These are phyloP conservation scores for Parauchenoglanis ngamensis DNA, from an alignment of 2,797 vertebrate species.

Conservation along the genomic window DNA sequence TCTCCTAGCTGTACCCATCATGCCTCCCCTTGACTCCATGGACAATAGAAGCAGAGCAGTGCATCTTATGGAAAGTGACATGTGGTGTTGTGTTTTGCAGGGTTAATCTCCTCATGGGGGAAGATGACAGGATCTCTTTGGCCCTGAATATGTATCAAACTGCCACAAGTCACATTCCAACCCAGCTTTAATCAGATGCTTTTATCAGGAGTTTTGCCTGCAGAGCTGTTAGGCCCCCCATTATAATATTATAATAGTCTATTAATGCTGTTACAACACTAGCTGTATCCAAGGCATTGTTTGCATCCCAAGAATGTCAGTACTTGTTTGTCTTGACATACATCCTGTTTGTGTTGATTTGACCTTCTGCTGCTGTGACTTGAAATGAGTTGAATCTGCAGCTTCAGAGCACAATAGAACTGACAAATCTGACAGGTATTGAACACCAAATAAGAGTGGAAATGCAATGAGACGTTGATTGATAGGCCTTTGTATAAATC, in stretches of 20 bases:
- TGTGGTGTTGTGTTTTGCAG: conserved; percentile 20
- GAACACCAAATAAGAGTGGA: conserved; percentile 27
- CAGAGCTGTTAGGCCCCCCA: conserved; percentile 11
- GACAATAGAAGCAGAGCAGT: conserved; percentile 38
- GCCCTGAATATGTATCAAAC: conserved; percentile 28
- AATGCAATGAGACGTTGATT: conserved; percentile 38
- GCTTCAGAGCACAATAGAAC: conserved; percentile 18
- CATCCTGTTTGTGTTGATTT: conserved; percentile 36
- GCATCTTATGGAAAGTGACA: conserved; percentile 36
- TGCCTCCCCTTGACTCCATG: background rate
- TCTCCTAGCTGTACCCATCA: conserved; percentile 11
- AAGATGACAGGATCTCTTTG: conserved; percentile 38
- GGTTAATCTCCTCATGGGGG: conserved; percentile 19
- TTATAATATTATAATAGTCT: conserved; percentile 27
- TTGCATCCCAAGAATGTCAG: conserved; percentile 31
- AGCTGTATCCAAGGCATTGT: conserved; percentile 24
- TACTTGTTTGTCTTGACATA: conserved; percentile 35
- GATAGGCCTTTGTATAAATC: conserved; percentile 32
- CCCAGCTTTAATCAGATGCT: conserved; percentile 16
- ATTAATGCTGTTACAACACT: conserved; percentile 8
- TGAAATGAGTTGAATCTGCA: conserved; percentile 18
- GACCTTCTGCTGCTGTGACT: conserved; percentile 34
- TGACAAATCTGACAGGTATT: conserved; percentile 40
- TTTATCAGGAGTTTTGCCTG: conserved; percentile 28
- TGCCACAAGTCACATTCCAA: conserved; percentile 43